Base-by-base conservation (phyloP, 1,140 invertebrate genomes). In the Cardiocondyla obscurior region DNA sequence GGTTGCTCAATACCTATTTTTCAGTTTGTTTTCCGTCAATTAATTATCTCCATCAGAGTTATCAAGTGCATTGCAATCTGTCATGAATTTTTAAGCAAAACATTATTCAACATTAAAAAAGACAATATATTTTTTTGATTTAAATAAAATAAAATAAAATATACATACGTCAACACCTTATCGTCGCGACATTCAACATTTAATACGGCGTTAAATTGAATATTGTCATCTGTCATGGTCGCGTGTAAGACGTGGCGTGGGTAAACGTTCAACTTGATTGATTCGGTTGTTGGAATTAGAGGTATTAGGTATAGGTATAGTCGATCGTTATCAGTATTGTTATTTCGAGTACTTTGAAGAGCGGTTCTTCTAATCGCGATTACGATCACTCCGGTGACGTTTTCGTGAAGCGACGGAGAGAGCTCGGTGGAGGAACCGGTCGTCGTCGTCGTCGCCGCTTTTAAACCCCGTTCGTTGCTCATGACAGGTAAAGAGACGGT, bases 401-500 rank as follows among this genome's bases (percentile, higher is more conserved):
- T n/a, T 57, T 70, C 33, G 25, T 14, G 5, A 28, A 22, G 16
- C 12, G 46, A 16, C 19, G 25, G 12, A 49, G 12, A 49, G 64
- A 69, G 19, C 16, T 55, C 51, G 12, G 77, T 81, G 65, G 39
- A 57, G 67, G 69, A 16, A 58, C 51, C 33, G 69, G 33, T 64
- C 3, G 28, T 39, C n/a, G 36, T 42, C 14, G 33, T 64, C 3
- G 28, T 39, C n/a, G 36, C 33, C 14, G 51, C 58, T 30, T 33
- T 42, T 83, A 85, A 85, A 84, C 74, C 74, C 81, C 81, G 76
- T 82, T 82, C 86, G 25, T 33, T 70, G 69, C 33, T 86, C 64
- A 53, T 79, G 53, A 42, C 90, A 89, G 83, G 91, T 91, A 92
- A 92, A 91, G 87, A 90, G 90, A 90, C 85, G 83, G 84, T 64